phyloP scores from a whole-genome alignment of 2,888 invertebrate species.

The Polylopha cassiicola region DNA sequence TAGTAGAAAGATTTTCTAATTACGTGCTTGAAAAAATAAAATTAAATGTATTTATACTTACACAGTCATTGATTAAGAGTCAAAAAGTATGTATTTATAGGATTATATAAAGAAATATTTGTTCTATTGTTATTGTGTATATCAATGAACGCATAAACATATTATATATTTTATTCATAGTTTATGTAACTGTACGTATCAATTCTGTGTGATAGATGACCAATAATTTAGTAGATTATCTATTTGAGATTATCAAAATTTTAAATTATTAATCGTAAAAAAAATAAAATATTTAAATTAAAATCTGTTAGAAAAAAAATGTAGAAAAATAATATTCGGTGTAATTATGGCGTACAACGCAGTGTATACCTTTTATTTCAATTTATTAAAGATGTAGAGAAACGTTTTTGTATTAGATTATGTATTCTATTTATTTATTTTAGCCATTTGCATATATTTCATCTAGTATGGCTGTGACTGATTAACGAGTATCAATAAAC shows the following conservation, averaged over 20 bases:
- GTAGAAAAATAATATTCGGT: slow-evolving; percentile 7
- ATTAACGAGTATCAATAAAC: slow-evolving; percentile 15
- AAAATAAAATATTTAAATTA: slow-evolving; percentile 3
- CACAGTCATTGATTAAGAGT: too few species aligned
- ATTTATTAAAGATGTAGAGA: slow-evolving; percentile 11
- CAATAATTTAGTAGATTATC: slow-evolving; percentile 52
- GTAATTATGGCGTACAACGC: slow-evolving; percentile 19
- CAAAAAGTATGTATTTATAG: too few species aligned
- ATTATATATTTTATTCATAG: neutral
- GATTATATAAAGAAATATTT: too few species aligned
- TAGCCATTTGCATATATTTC: slow-evolving; percentile 18
- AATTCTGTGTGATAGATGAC: slow-evolving; percentile 69
- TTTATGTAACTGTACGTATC: slow-evolving; percentile 48
- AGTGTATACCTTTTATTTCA: too few species aligned
- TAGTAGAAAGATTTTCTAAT: too few species aligned
- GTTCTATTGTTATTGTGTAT: too few species aligned
- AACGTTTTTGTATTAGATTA: slow-evolving; percentile 9
- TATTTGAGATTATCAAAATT: slow-evolving; percentile 35
- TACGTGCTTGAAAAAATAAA: too few species aligned
- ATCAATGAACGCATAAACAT: too few species aligned
- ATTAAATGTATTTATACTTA: too few species aligned
- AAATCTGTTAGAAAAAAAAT: neutral
- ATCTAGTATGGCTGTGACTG: slow-evolving; percentile 27
- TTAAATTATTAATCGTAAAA: slow-evolving; percentile 1
- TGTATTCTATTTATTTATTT: slow-evolving; percentile 6